phyloP scores from a whole-genome alignment of 2,888 invertebrate genomes.

The Ischnura elegans region DNA sequence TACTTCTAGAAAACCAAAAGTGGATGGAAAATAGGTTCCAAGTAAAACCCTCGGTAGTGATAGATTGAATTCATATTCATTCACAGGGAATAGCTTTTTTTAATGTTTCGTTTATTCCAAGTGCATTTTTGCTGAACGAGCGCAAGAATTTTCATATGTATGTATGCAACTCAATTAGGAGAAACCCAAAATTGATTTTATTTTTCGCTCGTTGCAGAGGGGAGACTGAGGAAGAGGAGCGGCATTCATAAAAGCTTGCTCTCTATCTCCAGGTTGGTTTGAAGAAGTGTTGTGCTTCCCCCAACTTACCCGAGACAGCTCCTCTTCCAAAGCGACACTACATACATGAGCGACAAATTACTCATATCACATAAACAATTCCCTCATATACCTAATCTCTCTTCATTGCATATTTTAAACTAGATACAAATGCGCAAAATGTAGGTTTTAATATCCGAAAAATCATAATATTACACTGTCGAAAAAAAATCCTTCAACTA shows the following conservation, averaged over 20 bases:
- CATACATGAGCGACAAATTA: no score
- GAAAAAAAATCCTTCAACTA: no score
- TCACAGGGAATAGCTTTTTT: background rate
- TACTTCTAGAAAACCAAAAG: no score
- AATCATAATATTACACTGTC: no score
- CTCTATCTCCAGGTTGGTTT: background rate
- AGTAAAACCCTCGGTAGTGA: no score
- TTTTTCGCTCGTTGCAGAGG: conserved; percentile 1
- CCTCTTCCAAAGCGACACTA: conserved; percentile 18
- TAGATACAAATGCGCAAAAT: no score
- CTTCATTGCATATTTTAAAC: no score
- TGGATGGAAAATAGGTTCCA: no score
- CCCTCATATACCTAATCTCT: no score
- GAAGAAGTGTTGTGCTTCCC: background rate
- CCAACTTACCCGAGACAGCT: background rate
- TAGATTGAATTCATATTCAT: background rate
- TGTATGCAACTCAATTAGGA: background rate
- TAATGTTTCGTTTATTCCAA: background rate
- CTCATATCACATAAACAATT: no score
- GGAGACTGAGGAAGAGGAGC: conserved; percentile 48
- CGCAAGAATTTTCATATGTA: background rate
- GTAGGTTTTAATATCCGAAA: no score
- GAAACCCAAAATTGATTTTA: conserved; percentile 43
- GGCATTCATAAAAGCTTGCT: background rate
- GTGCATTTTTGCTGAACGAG: background rate